A percentile compares a stretch with the other conserved stretches of the same genome.
phyloP scores from a whole-genome alignment of 2,113 vertebrate genomes.

The Panurus biarmicus region DNA sequence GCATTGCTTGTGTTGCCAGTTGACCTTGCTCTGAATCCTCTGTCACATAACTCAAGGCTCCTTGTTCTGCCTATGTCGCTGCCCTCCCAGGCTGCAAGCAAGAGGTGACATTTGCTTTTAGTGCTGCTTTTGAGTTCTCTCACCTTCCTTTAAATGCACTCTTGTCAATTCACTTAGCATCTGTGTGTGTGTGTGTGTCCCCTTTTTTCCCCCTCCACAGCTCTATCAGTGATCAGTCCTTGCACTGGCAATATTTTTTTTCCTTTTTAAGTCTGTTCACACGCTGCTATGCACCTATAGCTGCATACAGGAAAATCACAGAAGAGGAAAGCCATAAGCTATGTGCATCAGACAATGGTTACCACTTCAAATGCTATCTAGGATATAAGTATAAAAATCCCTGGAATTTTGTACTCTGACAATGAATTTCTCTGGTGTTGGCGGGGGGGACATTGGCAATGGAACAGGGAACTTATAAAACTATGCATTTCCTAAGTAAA shows the following conservation, averaged over 20 bases:
- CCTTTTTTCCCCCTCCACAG: not conserved
- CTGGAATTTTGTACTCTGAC: not conserved
- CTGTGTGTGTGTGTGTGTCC: not conserved
- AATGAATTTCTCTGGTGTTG: not conserved
- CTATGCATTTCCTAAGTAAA: not conserved
- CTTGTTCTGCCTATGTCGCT: accelerated
- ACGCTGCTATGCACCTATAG: not conserved
- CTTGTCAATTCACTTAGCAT: not conserved
- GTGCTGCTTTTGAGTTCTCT: not conserved
- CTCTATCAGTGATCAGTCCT: not conserved
- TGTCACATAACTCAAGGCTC: not conserved
- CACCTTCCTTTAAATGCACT: not conserved
- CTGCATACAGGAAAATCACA: not conserved
- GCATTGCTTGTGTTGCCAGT: not conserved
- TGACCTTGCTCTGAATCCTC: not conserved
- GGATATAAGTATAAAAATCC: not conserved
- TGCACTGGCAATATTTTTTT: not conserved
- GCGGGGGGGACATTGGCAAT: not conserved
- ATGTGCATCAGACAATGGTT: accelerated
- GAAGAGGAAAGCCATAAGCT: not conserved
- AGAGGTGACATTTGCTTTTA: not conserved
- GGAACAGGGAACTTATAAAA: not conserved
- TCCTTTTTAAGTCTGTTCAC: not conserved
- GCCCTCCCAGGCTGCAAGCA: not conserved
- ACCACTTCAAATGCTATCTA: not conserved